Conservation (phyloP, 2,888 invertebrate genomes). For the Eurois occulta region DNA sequence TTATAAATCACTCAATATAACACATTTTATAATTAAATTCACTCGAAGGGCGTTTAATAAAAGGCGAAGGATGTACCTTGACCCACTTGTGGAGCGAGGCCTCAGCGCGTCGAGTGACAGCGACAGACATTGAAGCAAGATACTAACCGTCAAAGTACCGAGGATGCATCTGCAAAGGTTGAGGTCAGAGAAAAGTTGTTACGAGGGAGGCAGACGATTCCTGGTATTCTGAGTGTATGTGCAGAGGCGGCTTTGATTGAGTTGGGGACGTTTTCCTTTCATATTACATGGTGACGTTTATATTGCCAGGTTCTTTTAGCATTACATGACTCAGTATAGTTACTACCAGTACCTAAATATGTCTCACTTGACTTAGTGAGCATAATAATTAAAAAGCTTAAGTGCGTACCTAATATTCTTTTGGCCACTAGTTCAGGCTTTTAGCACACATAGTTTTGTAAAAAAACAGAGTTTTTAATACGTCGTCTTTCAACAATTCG, state of each 20-base stretch:
- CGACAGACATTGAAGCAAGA: constrained; percentile 35
- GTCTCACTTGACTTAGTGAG: background rate
- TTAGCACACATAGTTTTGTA: background rate
- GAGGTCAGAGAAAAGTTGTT: constrained; percentile 27
- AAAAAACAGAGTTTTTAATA: background rate
- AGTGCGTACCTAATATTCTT: background rate
- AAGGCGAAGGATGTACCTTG: constrained; percentile 62
- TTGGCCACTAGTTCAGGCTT: background rate
- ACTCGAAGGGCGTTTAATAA: constrained; percentile 41
- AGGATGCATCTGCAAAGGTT: constrained; percentile 35
- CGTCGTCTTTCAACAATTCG: background rate
- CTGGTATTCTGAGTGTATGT: background rate
- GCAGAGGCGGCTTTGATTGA: constrained; percentile 1
- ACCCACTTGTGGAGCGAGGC: constrained; percentile 57
- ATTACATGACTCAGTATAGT: background rate
- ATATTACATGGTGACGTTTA: background rate
- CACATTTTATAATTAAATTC: constrained; percentile 27
- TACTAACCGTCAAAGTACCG: constrained; percentile 25
- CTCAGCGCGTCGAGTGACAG: constrained; percentile 27
- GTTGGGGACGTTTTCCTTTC: background rate
- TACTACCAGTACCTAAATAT: background rate
- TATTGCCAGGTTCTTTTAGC: background rate
- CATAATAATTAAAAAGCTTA: background rate
- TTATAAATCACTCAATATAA: constrained; percentile 3
- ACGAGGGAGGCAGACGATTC: background rate